Evolutionary conservation across 2,113 vertebrate species (phyloP).

Genomic region (Mixornis gularis): DNA sequence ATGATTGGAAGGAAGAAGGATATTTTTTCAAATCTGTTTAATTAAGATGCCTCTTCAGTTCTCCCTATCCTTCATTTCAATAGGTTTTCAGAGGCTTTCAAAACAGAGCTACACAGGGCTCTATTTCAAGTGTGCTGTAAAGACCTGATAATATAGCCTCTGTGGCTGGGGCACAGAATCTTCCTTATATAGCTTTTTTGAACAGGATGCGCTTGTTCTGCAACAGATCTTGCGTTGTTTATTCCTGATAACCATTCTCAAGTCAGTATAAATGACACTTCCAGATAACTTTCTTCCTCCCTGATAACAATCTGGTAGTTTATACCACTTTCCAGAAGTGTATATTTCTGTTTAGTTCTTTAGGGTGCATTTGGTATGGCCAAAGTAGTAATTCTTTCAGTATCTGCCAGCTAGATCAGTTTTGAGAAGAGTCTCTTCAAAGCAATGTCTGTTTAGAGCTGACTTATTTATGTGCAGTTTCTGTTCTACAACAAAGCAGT

Average conservation of each 20-base stretch:
- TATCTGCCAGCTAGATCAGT: constrained; percentile 45
- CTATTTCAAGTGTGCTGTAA: constrained; percentile 46
- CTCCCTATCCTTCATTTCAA: constrained; percentile 26
- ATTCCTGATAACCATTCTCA: constrained; percentile 42
- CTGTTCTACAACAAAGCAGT: constrained; percentile 18
- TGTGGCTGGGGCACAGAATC: constrained; percentile 43
- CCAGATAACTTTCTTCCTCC: constrained; percentile 61
- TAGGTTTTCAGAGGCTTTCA: constrained; percentile 43
- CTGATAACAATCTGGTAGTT: constrained; percentile 58
- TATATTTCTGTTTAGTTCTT: constrained; percentile 53
- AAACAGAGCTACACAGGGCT: constrained; percentile 32
- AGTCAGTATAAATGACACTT: constrained; percentile 54
- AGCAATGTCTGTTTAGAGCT: constrained; percentile 51
- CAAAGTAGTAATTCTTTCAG: constrained; percentile 50
- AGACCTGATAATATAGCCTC: constrained; percentile 54
- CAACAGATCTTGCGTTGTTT: constrained; percentile 48
- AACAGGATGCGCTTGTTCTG: constrained; percentile 54
- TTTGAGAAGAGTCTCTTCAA: constrained; percentile 58
- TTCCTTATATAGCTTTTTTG: constrained; percentile 49
- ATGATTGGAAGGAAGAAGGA: background rate
- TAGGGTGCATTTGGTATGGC: constrained; percentile 28
- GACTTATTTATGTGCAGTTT: constrained; percentile 50
- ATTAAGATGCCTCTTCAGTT: constrained; percentile 62
- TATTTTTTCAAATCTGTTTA: constrained; percentile 53
- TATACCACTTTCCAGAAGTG: constrained; percentile 46